Percentiles rank a stretch among this genome's conserved stretches.
These are phyloP conservation scores for Pseudochaenichthys georgianus DNA, from an alignment of 2,797 vertebrate genomes.

Conservation along the genomic window DNA sequence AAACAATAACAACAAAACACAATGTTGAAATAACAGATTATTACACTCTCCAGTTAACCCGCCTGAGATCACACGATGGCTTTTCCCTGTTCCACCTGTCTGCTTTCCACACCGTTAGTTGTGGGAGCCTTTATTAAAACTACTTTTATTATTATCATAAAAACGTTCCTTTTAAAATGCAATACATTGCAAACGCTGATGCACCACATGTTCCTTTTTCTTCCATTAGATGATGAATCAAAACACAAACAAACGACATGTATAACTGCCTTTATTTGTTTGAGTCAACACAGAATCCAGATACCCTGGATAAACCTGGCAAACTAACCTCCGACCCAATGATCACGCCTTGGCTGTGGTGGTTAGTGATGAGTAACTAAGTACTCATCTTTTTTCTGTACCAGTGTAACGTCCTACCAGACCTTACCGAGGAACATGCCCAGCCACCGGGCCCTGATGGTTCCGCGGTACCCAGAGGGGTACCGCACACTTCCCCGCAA, in stretches of 20 bases:
- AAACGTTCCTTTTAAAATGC: too few species aligned
- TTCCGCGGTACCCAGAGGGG: constrained; percentile 92
- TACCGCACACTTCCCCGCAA: constrained; percentile 94
- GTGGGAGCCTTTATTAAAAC: too few species aligned
- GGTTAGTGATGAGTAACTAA: background rate
- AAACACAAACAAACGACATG: background rate
- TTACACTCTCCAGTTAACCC: too few species aligned
- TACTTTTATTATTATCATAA: too few species aligned
- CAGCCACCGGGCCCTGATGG: constrained; percentile 88
- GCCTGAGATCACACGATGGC: too few species aligned
- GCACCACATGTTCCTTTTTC: too few species aligned
- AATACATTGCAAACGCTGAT: too few species aligned
- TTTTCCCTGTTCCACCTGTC: too few species aligned
- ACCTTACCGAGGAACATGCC: constrained; percentile 97
- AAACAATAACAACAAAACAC: too few species aligned
- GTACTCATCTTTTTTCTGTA: background rate
- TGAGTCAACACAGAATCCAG: background rate
- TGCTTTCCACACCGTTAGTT: too few species aligned
- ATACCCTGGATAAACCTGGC: background rate
- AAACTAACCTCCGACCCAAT: background rate
- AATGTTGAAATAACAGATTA: too few species aligned
- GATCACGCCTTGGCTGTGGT: background rate
- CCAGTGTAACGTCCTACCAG: constrained; percentile 92
- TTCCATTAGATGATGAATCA: too few species aligned
- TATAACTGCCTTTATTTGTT: background rate